These are phyloP conservation scores for Caenorhabditis elegans DNA, from an alignment of 1,140 invertebrate genomes.

Conservation along the genomic window DNA sequence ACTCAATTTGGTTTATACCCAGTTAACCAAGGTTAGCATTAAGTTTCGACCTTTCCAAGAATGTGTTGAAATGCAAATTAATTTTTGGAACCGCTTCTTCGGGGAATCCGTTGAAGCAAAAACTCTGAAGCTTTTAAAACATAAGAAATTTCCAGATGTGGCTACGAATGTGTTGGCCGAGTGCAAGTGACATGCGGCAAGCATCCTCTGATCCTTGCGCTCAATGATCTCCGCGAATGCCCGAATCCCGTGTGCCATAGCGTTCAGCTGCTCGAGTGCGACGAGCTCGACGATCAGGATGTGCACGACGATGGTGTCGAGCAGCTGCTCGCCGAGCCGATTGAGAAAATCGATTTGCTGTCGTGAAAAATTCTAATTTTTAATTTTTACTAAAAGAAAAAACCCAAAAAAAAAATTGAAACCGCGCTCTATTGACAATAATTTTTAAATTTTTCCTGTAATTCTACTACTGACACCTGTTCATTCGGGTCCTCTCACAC, in stretches of 20 bases:
- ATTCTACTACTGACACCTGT: neutral
- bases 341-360: constrained; percentile 10
- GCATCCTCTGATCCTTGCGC: constrained; percentile 22
- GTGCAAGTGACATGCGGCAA: neutral
- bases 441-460: neutral
- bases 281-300: neutral
- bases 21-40: neutral
- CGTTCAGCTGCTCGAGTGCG: constrained; percentile 4
- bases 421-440: neutral
- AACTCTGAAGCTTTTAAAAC: neutral
- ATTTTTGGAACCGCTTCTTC: neutral
- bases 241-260: constrained; percentile 33
- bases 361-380: neutral
- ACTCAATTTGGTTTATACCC: neutral
- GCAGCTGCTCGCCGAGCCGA: neutral
- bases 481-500: neutral
- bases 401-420: too few relatives aligned
- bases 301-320: constrained; percentile 12
- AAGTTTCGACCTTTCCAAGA: neutral
- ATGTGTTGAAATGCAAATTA: neutral
- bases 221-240: constrained; percentile 35
- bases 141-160: constrained; percentile 22
- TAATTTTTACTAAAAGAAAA: neutral
- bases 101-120: neutral
- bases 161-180: constrained; percentile 34